Evolutionary conservation across 92 coral and sea anemone species (phyloP).

Genomic region (Metridium senile): DNA sequence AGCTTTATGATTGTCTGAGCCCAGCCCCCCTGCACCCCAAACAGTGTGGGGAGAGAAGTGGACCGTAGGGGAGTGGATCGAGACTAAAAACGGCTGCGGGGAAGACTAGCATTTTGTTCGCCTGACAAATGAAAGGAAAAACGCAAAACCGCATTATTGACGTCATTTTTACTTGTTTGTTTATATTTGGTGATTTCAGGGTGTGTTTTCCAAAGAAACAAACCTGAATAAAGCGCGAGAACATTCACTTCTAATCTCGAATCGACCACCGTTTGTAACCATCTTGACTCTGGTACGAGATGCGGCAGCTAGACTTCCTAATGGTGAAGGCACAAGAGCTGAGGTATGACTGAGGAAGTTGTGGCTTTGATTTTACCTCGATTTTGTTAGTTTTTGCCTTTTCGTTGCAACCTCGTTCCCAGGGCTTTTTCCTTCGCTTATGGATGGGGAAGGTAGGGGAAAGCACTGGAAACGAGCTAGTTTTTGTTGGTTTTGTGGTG

Average conservation of each 20-base stretch:
- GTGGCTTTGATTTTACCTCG: not conserved
- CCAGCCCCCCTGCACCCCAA: no score
- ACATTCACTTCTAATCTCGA: constrained; percentile 87
- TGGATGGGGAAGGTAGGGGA: no score
- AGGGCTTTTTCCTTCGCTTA: no score
- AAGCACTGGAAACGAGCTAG: no score
- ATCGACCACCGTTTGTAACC: constrained; percentile 98
- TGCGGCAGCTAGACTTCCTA: constrained; percentile 97
- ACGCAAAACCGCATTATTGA: not conserved
- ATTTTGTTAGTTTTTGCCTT: no score
- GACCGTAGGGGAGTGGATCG: not conserved
- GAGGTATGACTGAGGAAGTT: constrained; percentile 60
- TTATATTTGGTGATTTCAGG: not conserved
- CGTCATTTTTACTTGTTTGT: not conserved
- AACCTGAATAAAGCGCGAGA: constrained; percentile 97
- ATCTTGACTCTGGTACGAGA: constrained; percentile 95
- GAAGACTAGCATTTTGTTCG: constrained; percentile 2
- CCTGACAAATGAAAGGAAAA: no score
- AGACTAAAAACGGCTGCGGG: not conserved
- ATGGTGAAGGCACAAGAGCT: constrained; percentile 99
- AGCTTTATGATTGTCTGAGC: no score
- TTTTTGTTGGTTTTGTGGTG: no score
- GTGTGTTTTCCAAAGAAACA: constrained; percentile 93
- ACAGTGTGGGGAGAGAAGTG: no score
- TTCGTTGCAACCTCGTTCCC: no score